These are phyloP conservation scores for Cynocephalus volans DNA, from an alignment of 2,113 vertebrate genomes.

Conservation along the genomic window DNA sequence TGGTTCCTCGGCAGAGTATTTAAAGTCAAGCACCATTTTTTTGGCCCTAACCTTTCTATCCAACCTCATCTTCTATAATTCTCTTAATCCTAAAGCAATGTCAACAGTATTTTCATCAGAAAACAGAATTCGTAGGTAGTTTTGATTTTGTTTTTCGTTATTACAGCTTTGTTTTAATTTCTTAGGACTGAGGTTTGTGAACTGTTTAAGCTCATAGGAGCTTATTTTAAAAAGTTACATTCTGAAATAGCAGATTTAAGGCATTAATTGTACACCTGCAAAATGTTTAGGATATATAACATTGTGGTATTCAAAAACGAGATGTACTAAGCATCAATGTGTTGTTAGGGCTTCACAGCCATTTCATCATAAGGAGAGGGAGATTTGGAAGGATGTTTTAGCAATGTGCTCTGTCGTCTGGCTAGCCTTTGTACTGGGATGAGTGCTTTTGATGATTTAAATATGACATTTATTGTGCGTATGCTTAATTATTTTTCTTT, in stretches of 20 bases:
- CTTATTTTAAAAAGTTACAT: not conserved
- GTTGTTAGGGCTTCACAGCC: not conserved
- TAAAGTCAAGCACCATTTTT: slow-evolving; percentile 37
- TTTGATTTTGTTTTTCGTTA: not conserved
- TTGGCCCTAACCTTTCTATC: not conserved
- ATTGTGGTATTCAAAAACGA: not conserved
- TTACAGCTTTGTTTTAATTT: slow-evolving; percentile 23
- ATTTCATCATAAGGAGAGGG: not conserved
- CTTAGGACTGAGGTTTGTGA: not conserved
- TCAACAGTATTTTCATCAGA: not conserved
- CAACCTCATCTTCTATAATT: not conserved
- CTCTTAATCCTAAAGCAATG: not conserved
- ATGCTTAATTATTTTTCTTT: not conserved
- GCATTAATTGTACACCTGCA: not conserved
- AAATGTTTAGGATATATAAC: not conserved
- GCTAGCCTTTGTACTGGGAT: not conserved
- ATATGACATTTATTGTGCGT: not conserved
- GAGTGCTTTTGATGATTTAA: not conserved
- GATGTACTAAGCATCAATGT: not conserved
- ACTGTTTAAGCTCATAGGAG: not conserved
- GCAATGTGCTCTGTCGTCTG: not conserved
- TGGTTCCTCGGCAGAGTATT: not conserved
- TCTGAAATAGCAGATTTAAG: not conserved
- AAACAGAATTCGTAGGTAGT: not conserved
- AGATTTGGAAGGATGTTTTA: not conserved